Conservation (phyloP, 2,113 vertebrate species). For the Hyaena hyaena region DNA sequence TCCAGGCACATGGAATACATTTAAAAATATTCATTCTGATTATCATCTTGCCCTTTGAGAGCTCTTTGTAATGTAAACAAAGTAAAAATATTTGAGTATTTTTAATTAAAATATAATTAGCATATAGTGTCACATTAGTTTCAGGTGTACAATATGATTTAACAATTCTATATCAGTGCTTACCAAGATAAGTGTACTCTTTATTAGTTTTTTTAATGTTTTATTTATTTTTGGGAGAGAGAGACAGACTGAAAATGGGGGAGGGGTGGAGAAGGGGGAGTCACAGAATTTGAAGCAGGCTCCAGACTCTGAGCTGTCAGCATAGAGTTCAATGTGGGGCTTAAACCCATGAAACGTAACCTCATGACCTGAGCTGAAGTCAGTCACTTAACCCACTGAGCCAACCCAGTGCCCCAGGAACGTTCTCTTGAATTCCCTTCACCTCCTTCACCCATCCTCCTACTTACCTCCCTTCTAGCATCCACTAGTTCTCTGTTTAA, state of each 20-base stretch:
- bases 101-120: background rate
- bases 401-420: background rate
- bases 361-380: no score
- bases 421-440: background rate
- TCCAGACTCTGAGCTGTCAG: no score
- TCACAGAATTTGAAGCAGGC: no score
- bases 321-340: no score
- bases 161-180: background rate
- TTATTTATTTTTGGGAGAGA: no score
- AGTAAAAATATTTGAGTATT: background rate
- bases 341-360: no score
- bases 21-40: constrained; percentile 15
- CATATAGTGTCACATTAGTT: background rate
- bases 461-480: background rate
- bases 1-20: background rate
- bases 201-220: background rate
- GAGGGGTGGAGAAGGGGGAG: no score
- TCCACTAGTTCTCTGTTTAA: background rate
- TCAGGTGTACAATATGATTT: background rate
- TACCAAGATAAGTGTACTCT: background rate
- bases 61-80: background rate
- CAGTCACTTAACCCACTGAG: no score
- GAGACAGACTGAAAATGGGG: no score
- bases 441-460: background rate
- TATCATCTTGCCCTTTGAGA: background rate